Evolutionary conservation across 1,140 invertebrate species (phyloP).

Genomic region (Daktulosphaira vitifoliae): DNA sequence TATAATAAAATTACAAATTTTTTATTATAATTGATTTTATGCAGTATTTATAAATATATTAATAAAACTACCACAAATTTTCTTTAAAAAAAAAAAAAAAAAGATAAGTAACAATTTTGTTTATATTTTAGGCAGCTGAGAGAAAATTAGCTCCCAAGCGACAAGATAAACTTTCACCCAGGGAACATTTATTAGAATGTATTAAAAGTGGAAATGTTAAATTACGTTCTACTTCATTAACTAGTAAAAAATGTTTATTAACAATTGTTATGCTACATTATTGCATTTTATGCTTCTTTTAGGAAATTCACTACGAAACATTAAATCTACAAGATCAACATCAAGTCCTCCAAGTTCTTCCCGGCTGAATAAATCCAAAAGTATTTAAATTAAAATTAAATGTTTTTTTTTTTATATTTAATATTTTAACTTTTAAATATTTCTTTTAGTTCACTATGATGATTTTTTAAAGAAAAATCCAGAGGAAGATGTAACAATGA

Average conservation of each 20-base stretch:
- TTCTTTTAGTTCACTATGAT: slow-evolving; percentile 10
- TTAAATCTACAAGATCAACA: slow-evolving; percentile 24
- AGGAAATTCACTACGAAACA: slow-evolving; percentile 14
- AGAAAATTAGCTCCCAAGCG: slow-evolving; percentile 65
- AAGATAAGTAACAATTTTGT: too few species aligned
- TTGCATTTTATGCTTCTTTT: not conserved
- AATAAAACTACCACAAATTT: too few species aligned
- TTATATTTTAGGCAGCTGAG: slow-evolving; percentile 85
- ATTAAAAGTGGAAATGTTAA: slow-evolving; percentile 68
- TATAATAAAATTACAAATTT: too few species aligned
- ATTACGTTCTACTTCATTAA: slow-evolving; percentile 50
- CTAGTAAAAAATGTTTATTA: not conserved
- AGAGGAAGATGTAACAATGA: slow-evolving; percentile 12
- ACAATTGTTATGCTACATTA: not conserved
- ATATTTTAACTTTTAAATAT: too few species aligned
- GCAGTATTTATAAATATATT: too few species aligned
- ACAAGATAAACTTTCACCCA: slow-evolving; percentile 59
- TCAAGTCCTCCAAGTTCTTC: slow-evolving; percentile 26
- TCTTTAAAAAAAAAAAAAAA: too few species aligned
- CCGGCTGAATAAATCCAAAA: slow-evolving; percentile 19
- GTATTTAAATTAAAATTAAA: not conserved
- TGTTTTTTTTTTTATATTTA: too few species aligned
- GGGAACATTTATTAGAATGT: slow-evolving; percentile 79
- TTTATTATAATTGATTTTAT: too few species aligned
- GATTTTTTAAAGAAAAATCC: slow-evolving; percentile 3